Evolutionary conservation across 1,140 invertebrate species (phyloP).

Genomic region (Rhopalosiphum padi): DNA sequence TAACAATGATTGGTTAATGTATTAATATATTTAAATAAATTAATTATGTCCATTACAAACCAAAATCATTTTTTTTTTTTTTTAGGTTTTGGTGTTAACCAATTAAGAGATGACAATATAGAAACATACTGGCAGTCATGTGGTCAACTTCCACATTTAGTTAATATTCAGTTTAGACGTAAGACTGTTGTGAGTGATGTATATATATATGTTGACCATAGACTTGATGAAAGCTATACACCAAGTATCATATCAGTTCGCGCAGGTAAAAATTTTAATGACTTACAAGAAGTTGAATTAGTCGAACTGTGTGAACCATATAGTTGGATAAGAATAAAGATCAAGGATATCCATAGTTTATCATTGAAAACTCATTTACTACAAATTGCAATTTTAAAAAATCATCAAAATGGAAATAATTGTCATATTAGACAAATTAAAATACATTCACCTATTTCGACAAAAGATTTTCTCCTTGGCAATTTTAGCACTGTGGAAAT

Average conservation of each 20-base stretch:
- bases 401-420: conserved; percentile 98
- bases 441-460: conserved; percentile 90
- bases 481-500: conserved; percentile 84
- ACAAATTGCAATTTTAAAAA: conserved; percentile 93
- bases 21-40: background rate
- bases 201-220: conserved; percentile 97
- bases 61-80: background rate
- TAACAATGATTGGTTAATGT: background rate
- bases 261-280: conserved; percentile 95
- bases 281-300: conserved; percentile 94
- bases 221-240: conserved; percentile 98
- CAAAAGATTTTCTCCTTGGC: conserved; percentile 72
- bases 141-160: conserved; percentile 95
- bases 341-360: conserved; percentile 86
- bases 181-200: conserved; percentile 97
- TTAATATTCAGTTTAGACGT: conserved; percentile 96
- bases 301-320: conserved; percentile 92
- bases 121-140: conserved; percentile 99
- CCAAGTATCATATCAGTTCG: conserved; percentile 93
- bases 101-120: conserved; percentile 90
- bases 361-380: conserved; percentile 95
- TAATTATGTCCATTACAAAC: background rate
- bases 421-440: conserved; percentile 98
- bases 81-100: conserved; percentile 95
- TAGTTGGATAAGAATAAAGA: conserved; percentile 93